A percentile compares a stretch with the other conserved stretches of the same genome.
Evolutionary conservation across 2,113 vertebrate genomes (phyloP).

Genomic region (Pampusana beccarii): DNA sequence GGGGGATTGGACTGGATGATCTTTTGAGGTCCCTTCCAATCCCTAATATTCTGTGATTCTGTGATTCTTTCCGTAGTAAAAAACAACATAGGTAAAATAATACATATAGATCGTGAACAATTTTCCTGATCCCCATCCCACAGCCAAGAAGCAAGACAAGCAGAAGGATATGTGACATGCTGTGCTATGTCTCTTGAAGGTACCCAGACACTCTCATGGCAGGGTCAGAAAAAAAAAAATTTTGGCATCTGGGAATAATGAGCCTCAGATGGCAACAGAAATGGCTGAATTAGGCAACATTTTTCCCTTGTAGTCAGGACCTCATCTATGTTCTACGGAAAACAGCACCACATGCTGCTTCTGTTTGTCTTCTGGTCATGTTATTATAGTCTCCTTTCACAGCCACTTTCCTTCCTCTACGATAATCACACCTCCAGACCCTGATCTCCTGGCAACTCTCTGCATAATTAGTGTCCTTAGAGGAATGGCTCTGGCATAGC

Average conservation of each 20-base stretch:
- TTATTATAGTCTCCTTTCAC: neutral
- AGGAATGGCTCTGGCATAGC: neutral
- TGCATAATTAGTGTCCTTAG: neutral
- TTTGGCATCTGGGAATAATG: neutral
- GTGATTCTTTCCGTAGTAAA: neutral
- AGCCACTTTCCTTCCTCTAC: neutral
- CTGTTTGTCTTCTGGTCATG: neutral
- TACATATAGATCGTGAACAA: neutral
- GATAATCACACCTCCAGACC: neutral
- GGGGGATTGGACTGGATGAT: too few relatives aligned
- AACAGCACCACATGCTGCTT: neutral
- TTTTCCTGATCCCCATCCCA: neutral
- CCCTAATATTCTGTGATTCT: too few relatives aligned
- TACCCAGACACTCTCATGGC: neutral
- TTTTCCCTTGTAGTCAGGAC: neutral
- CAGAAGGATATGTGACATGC: fast-evolving
- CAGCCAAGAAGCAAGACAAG: neutral
- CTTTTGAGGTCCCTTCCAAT: too few relatives aligned
- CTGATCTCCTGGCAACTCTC: neutral
- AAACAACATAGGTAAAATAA: neutral
- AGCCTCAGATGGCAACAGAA: neutral
- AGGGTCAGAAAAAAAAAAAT: neutral
- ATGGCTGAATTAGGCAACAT: neutral
- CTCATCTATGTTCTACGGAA: neutral
- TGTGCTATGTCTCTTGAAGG: neutral